Conservation (phyloP, 2,888 invertebrate species). For the Branchipolynoe longqiensis region DNA sequence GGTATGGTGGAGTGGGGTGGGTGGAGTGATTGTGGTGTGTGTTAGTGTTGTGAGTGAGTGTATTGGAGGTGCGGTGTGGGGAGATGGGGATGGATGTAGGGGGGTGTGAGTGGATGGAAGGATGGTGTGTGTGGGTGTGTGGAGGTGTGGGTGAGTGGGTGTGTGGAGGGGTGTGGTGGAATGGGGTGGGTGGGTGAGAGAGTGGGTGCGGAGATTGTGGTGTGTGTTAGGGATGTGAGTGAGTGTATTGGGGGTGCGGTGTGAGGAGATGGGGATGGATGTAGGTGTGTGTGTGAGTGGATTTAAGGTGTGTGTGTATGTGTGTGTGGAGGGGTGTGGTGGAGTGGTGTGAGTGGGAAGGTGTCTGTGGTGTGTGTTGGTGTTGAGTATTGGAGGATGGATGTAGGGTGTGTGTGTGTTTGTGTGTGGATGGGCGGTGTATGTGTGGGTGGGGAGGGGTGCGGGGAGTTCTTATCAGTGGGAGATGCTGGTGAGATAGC, state of each 20-base stretch:
- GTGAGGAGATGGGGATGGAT: neutral
- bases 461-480: too few species aligned
- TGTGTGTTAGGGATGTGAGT: neutral
- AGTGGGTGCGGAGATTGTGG: too few species aligned
- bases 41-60: too few species aligned
- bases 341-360: neutral
- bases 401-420: neutral
- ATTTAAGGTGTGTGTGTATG: neutral
- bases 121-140: too few species aligned
- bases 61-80: too few species aligned
- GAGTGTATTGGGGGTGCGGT: neutral
- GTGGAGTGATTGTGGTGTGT: neutral
- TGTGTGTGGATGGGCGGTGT: too few species aligned
- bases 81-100: neutral
- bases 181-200: neutral
- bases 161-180: neutral
- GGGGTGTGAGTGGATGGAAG: neutral
- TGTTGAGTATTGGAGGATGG: neutral
- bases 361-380: neutral
- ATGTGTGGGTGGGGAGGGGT: too few species aligned
- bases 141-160: neutral
- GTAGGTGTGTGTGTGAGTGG: neutral
- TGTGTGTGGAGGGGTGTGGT: neutral
- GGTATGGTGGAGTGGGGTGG: neutral
- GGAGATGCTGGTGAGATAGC: too few species aligned